Conservation (phyloP, 2,888 invertebrate species). For the Rhorus exstirpatorius region DNA sequence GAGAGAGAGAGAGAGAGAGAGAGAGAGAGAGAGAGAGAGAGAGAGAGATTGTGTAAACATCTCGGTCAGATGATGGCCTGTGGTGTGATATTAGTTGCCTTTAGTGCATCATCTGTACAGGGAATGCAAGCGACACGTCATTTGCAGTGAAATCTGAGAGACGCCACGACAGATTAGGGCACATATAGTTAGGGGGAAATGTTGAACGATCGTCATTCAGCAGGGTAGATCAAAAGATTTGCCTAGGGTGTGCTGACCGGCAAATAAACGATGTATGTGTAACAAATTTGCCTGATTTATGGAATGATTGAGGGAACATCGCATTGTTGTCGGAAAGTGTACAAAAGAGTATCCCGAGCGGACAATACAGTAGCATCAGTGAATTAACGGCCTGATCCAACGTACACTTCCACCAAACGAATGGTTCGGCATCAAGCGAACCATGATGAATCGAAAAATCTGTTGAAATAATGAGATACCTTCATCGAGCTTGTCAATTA, state of each 20-base stretch:
- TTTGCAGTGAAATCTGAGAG: slow-evolving; percentile 15
- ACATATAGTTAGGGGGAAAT: slow-evolving; percentile 20
- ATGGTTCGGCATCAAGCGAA: too few species aligned
- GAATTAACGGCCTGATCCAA: too few species aligned
- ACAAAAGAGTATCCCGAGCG: not conserved
- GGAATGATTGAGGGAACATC: not conserved
- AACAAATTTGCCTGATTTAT: not conserved
- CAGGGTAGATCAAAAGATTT: not conserved
- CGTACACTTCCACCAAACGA: too few species aligned
- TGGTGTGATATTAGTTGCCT: slow-evolving; percentile 59
- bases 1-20: slow-evolving; percentile 39
- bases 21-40: slow-evolving; percentile 25
- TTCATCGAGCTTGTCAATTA: too few species aligned
- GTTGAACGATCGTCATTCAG: not conserved
- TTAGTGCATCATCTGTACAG: slow-evolving; percentile 54
- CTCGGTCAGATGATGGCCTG: slow-evolving; percentile 55
- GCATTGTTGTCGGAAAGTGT: not conserved
- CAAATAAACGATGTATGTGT: not conserved
- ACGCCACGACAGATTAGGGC: slow-evolving; percentile 38
- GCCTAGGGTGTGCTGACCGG: not conserved
- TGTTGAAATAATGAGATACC: too few species aligned
- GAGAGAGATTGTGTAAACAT: slow-evolving; percentile 53
- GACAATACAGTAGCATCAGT: too few species aligned
- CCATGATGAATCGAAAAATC: too few species aligned
- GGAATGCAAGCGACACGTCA: slow-evolving; percentile 53